A percentile compares a stretch with the other conserved stretches of the same genome.
These are phyloP conservation scores for Masticophis lateralis DNA, from an alignment of 2,797 vertebrate species.

Conservation along the genomic window DNA sequence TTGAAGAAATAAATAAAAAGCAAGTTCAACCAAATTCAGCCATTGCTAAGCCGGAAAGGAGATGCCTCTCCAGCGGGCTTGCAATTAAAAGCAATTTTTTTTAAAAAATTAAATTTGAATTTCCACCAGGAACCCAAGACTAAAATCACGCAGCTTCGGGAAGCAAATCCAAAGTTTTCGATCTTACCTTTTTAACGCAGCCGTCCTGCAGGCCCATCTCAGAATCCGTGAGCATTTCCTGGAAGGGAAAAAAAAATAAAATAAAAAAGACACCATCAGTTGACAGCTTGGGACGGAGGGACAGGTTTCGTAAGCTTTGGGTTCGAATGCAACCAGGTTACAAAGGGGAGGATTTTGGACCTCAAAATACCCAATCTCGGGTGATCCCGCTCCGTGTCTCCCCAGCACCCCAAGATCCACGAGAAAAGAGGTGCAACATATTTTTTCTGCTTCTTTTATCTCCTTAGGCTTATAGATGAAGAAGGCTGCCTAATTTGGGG, in stretches of 20 bases:
- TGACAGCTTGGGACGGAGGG: neutral
- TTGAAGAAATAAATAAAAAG: neutral
- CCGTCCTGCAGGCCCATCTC: constrained; percentile 85
- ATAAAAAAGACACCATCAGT: neutral
- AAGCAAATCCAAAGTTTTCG: neutral
- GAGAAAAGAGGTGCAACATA: neutral
- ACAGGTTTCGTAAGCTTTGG: neutral
- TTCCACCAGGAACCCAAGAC: neutral
- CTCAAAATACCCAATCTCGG: accelerated
- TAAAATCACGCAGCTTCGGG: neutral
- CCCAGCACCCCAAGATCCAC: neutral
- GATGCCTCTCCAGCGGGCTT: neutral
- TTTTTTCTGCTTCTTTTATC: neutral
- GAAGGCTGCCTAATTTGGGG: neutral
- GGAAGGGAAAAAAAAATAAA: neutral
- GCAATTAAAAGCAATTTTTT: neutral
- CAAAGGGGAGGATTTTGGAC: accelerated
- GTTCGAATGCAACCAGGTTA: neutral
- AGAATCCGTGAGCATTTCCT: constrained; percentile 87
- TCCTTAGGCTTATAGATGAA: neutral
- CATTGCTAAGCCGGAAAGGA: neutral
- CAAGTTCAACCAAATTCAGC: neutral
- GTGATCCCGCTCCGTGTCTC: neutral
- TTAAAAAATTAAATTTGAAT: neutral
- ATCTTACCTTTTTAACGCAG: constrained; percentile 90